These are phyloP conservation scores for Drosophila pseudoobscura DNA, from an alignment of 1,140 invertebrate genomes.

Conservation along the genomic window DNA sequence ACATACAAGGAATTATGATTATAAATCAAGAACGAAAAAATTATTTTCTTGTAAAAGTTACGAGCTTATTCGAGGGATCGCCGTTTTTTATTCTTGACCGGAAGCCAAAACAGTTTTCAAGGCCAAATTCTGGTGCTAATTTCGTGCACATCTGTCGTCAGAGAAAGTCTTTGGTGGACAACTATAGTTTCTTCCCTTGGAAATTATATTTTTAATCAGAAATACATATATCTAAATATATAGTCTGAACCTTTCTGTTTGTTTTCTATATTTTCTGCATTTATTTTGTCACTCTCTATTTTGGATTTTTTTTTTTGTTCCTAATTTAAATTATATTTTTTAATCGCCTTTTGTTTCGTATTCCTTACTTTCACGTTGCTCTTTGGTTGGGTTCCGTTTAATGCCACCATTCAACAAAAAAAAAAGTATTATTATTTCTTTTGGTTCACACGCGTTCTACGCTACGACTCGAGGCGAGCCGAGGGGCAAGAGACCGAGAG, in stretches of 20 bases:
- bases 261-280: too few relatives aligned
- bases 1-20: background rate
- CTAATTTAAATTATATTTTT: slow-evolving; percentile 15
- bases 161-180: too few relatives aligned
- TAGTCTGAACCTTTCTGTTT: too few relatives aligned
- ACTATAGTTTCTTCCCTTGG: too few relatives aligned
- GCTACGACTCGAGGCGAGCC: slow-evolving; percentile 21
- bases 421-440: slow-evolving; percentile 15
- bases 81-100: too few relatives aligned
- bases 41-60: slow-evolving; percentile 8
- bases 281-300: slow-evolving; percentile 3
- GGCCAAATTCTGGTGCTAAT: too few relatives aligned
- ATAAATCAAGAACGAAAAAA: too few relatives aligned
- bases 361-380: slow-evolving; percentile 20
- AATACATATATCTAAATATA: too few relatives aligned
- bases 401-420: slow-evolving; percentile 9
- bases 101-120: too few relatives aligned
- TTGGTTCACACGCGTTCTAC: slow-evolving; percentile 42
- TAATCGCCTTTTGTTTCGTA: slow-evolving; percentile 21
- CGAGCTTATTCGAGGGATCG: too few relatives aligned
- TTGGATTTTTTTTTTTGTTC: slow-evolving; percentile 5
- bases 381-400: slow-evolving; percentile 5
- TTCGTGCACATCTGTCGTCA: too few relatives aligned
- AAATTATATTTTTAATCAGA: too few relatives aligned
- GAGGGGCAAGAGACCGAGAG: slow-evolving; percentile 25